phyloP scores from a whole-genome alignment of 2,113 vertebrate genomes.

The Bombycilla garrulus region DNA sequence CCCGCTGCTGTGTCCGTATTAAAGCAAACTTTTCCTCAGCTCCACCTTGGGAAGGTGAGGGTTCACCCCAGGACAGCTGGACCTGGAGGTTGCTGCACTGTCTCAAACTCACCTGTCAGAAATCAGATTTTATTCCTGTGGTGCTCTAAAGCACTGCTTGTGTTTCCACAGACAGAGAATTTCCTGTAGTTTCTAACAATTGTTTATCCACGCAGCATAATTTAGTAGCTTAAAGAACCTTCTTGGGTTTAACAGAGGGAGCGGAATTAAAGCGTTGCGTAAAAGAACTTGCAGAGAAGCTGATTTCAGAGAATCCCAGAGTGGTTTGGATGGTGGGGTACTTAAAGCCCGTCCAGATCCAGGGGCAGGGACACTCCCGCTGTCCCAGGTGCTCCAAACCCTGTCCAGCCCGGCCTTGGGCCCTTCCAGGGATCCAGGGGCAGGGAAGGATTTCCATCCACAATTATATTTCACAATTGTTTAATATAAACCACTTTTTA shows the following conservation, averaged over 20 bases:
- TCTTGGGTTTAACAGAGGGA: not conserved
- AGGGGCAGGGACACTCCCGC: not conserved
- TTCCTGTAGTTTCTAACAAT: not conserved
- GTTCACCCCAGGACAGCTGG: not conserved
- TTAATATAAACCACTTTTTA: not conserved
- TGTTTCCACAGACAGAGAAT: not conserved
- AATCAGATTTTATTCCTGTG: not conserved
- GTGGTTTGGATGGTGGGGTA: not conserved
- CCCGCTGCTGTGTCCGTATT: not conserved
- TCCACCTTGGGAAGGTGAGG: not conserved
- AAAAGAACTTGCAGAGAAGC: not conserved
- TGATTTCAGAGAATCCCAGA: not conserved
- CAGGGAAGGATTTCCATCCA: not conserved
- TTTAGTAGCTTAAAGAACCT: not conserved
- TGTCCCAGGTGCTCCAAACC: not conserved
- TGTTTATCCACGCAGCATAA: not conserved
- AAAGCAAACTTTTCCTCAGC: not conserved
- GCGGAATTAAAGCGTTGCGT: not conserved
- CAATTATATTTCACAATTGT: not conserved
- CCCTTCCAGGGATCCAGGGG: not conserved
- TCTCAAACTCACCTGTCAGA: not conserved
- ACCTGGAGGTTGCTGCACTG: not conserved
- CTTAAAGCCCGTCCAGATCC: fast-evolving
- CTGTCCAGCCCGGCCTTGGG: not conserved
- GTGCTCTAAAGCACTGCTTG: not conserved